A percentile compares a stretch with the other conserved stretches of the same genome.
Evolutionary conservation across 92 coral and sea anemone genomes (phyloP).

Genomic region (Umimayanthus kanabou): DNA sequence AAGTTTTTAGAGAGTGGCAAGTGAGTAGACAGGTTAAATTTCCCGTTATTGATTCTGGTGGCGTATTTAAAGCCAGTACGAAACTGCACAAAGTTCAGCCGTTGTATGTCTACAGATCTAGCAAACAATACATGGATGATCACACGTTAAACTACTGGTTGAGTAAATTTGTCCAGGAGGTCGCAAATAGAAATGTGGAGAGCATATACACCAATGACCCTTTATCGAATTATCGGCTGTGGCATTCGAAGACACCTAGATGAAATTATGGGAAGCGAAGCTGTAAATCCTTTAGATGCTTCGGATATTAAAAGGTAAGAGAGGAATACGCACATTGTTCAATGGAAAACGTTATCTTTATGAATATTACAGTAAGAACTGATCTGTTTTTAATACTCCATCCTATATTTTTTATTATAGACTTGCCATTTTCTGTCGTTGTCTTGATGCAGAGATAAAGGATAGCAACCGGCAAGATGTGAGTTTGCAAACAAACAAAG

Average conservation of each 20-base stretch:
- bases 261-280: slow-evolving; percentile 52
- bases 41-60: slow-evolving; percentile 62
- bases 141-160: slow-evolving; percentile 65
- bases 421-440: too few species aligned
- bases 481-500: too few species aligned
- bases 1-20: slow-evolving; percentile 56
- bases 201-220: slow-evolving; percentile 50
- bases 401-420: too few species aligned
- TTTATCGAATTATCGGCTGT: slow-evolving; percentile 52
- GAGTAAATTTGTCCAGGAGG: slow-evolving; percentile 64
- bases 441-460: too few species aligned
- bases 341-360: too few species aligned
- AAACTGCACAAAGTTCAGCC: slow-evolving; percentile 51
- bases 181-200: slow-evolving; percentile 55
- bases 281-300: slow-evolving; percentile 53
- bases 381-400: too few species aligned
- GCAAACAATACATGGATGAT: too few species aligned
- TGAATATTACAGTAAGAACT: too few species aligned
- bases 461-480: too few species aligned
- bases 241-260: slow-evolving; percentile 53
- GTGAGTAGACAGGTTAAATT: slow-evolving; percentile 57
- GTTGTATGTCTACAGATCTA: slow-evolving; percentile 48
- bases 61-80: slow-evolving; percentile 50
- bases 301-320: slow-evolving; percentile 43
- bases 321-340: too few species aligned